Conservation (phyloP, 2,113 vertebrate genomes). For the Desmodus rotundus region DNA sequence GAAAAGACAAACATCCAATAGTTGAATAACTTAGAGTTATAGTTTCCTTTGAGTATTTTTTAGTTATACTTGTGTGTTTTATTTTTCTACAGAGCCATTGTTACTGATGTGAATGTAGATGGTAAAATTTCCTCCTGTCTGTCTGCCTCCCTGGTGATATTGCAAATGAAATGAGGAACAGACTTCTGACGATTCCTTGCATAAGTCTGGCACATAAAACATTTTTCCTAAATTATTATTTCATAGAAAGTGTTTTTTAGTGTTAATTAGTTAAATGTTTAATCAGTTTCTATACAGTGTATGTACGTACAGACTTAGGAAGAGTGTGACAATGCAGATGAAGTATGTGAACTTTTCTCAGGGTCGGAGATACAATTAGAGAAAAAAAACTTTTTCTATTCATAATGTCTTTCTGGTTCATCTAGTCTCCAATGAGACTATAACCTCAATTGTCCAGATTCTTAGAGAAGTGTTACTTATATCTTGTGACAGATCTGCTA, state of each 20-base stretch:
- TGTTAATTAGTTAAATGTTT: background rate
- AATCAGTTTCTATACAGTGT: background rate
- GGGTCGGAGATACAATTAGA: background rate
- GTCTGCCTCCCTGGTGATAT: background rate
- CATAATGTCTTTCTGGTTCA: background rate
- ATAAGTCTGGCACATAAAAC: background rate
- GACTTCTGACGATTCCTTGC: background rate
- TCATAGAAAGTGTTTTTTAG: background rate
- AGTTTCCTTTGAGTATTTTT: background rate
- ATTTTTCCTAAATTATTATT: background rate
- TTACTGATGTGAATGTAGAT: background rate
- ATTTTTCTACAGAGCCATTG: background rate
- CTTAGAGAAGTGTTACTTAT: background rate
- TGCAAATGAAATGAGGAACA: background rate
- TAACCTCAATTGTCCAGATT: background rate
- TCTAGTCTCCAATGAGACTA: background rate
- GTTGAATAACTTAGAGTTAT: slow-evolving; percentile 33
- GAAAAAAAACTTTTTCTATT: background rate
- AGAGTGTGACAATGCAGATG: background rate
- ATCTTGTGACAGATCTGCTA: background rate
- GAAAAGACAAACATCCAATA: background rate
- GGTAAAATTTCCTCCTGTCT: background rate
- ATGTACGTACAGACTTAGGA: background rate
- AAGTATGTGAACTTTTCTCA: background rate
- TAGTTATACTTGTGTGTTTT: background rate